Conservation (phyloP, 1,140 invertebrate species). For the Apis mellifera region Amel_HAv3.1 CM009935.2:7044501-7045000, state of each 20-base stretch:
- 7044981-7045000: too few species aligned
- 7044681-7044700: constrained; percentile 3
- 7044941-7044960: too few species aligned
- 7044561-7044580: constrained; percentile 52
- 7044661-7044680: not conserved
- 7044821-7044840: too few species aligned
- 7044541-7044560: constrained; percentile 9
- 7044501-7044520: not conserved
- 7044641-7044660: constrained; percentile 49
- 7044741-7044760: not conserved
- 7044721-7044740: not conserved
- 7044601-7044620: constrained; percentile 66
- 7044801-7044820: not conserved
- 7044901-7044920: too few species aligned
- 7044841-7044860: too few species aligned
- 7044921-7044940: too few species aligned
- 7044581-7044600: constrained; percentile 72
- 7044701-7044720: constrained; percentile 37
- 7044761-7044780: not conserved
- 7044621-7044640: constrained; percentile 71
- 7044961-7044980: too few species aligned
- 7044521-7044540: constrained; percentile 18
- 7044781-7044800: constrained; percentile 1
- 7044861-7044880: too few species aligned
- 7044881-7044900: too few species aligned